Evolutionary conservation across 2,797 vertebrate genomes (phyloP), one percentile per base, ranked within the genome.

Genomic region (Notolabrus celidotus): DNA sequence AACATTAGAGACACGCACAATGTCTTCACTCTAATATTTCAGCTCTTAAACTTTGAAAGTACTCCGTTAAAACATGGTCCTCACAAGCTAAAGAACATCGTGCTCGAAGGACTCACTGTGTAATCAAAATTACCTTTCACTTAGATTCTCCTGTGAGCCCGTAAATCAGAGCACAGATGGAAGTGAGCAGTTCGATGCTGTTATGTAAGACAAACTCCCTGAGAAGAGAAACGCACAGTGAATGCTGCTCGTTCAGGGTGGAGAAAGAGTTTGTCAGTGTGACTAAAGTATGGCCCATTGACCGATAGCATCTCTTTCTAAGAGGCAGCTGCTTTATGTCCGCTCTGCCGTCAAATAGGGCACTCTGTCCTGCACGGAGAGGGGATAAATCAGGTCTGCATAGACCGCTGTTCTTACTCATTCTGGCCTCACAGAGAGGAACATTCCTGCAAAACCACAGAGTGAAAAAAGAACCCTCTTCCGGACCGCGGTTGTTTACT

Each of bases 241-340:
- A 75, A 41, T 2, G 25, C 57, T 53, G 61, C 79, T 75, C 61
- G 80, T 80, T 84, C 74, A 41, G 74, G 62, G 72, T 77, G 77
- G 71, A 77, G 80, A 79, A 74, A 56, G 75, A 80, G 71, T 79
- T 84, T 61, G 74, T 60, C 59, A 19, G 77, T 23, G 60, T 71
- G 77, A 86, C 77, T 80, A 73, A 88, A 86, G 76, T 56, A 72
- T 23, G 63, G 87, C 74, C 81, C 81, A 71, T 84, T 90, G 90
- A 92, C 71, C 71, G 89, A 92, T 91, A 78, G 66, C 77, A 79
- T 91, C 79, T 88, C 79, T 83, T 61, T 84, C 70, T 91, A 79
- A 75, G 73, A 86, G 83, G 74, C 89, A 87, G 88, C 91, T 93
- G 92, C 67, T 86, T 90, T 89, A 83, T 89, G 87, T 92, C 86